Evolutionary conservation across 1,140 invertebrate species (phyloP).

Genomic region (Drosophila paulistorum): DNA sequence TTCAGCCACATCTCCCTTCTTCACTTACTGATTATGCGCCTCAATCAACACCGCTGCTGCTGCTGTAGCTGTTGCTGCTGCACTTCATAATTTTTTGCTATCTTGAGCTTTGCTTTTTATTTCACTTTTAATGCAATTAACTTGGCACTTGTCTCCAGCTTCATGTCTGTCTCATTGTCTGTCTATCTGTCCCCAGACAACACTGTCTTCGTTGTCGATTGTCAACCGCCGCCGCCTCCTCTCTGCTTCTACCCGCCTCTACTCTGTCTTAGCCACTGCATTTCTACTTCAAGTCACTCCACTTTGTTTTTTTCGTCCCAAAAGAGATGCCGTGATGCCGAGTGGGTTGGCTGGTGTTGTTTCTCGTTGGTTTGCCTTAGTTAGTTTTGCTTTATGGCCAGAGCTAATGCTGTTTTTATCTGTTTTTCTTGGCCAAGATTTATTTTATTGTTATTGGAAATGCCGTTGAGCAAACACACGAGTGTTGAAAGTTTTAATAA

Average conservation of each 20-base stretch:
- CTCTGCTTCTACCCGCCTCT: neutral
- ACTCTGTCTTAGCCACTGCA: neutral
- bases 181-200: slow-evolving; percentile 39
- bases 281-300: slow-evolving; percentile 3
- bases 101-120: slow-evolving; percentile 79
- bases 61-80: slow-evolving; percentile 37
- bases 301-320: neutral
- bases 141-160: slow-evolving; percentile 76
- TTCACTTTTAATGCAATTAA: slow-evolving; percentile 81
- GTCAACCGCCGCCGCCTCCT: slow-evolving; percentile 24
- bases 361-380: slow-evolving; percentile 41
- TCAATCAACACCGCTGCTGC: slow-evolving; percentile 55
- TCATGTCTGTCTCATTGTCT: slow-evolving; percentile 45
- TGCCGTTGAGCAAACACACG: slow-evolving; percentile 35
- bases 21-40: slow-evolving; percentile 70
- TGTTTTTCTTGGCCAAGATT: slow-evolving; percentile 78
- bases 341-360: slow-evolving; percentile 31
- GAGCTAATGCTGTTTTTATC: slow-evolving; percentile 76
- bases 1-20: neutral
- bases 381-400: slow-evolving; percentile 68
- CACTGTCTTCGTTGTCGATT: slow-evolving; percentile 51
- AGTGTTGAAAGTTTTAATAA: slow-evolving; percentile 71
- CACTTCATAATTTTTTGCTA: slow-evolving; percentile 79
- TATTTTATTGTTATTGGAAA: slow-evolving; percentile 78
- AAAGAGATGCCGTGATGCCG: slow-evolving; percentile 20